Conservation (phyloP, 2,888 invertebrate genomes). For the Perizoma affinitatum region DNA sequence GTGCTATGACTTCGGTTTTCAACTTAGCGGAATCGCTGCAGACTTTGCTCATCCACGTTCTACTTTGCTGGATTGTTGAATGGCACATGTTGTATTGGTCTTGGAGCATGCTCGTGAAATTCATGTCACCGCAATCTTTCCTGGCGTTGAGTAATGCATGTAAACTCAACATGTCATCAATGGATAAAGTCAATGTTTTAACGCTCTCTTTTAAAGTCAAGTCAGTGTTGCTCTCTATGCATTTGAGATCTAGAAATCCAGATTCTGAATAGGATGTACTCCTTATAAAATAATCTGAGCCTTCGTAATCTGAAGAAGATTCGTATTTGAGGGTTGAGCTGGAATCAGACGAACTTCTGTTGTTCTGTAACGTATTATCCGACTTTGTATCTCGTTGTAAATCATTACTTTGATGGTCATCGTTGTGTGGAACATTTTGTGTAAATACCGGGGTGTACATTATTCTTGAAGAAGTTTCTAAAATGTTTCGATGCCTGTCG, state of each 20-base stretch:
- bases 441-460: slow-evolving; percentile 6
- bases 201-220: slow-evolving; percentile 22
- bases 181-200: slow-evolving; percentile 25
- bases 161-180: slow-evolving; percentile 25
- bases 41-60: slow-evolving; percentile 19
- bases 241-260: slow-evolving; percentile 18
- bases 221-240: slow-evolving; percentile 9
- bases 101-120: slow-evolving; percentile 14
- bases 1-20: slow-evolving; percentile 13
- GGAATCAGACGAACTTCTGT: slow-evolving; percentile 15
- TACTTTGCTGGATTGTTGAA: slow-evolving; percentile 15
- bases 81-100: slow-evolving; percentile 7
- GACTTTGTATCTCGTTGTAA: slow-evolving; percentile 10
- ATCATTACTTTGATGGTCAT: not conserved
- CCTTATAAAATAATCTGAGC: slow-evolving; percentile 11
- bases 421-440: slow-evolving; percentile 3
- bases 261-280: slow-evolving; percentile 18
- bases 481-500: slow-evolving; percentile 31
- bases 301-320: slow-evolving; percentile 10
- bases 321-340: slow-evolving; percentile 25
- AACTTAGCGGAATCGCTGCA: slow-evolving; percentile 10
- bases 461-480: slow-evolving; percentile 25
- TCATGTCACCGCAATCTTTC: slow-evolving; percentile 32
- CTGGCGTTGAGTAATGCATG: slow-evolving; percentile 20
- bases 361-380: slow-evolving; percentile 14